These are phyloP conservation scores for Lucifuga dentata DNA, from an alignment of 2,113 vertebrate genomes.

Conservation along the genomic window DNA sequence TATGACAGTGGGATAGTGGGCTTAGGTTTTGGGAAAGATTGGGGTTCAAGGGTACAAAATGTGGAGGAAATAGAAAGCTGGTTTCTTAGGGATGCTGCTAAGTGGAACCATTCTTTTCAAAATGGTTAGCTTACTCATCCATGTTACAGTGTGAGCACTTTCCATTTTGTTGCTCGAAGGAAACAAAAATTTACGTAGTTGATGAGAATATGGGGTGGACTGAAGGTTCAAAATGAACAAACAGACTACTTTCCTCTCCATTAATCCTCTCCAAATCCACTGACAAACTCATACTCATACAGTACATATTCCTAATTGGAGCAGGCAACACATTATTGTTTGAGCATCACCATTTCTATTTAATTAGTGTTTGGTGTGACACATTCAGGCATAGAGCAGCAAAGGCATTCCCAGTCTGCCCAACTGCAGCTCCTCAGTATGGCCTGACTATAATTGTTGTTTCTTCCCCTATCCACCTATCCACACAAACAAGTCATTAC, in stretches of 20 bases:
- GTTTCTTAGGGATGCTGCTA: no score
- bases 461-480: constrained; percentile 8
- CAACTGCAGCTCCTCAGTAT: constrained; percentile 11
- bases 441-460: constrained; percentile 3
- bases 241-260: neutral
- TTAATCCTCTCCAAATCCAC: constrained; percentile 4
- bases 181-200: no score
- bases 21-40: no score
- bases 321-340: neutral
- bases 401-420: neutral
- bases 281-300: neutral
- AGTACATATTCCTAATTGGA: neutral
- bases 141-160: no score
- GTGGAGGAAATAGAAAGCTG: no score
- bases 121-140: no score
- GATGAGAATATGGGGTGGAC: no score
- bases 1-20: no score
- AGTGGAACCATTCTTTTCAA: no score
- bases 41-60: no score
- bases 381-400: neutral
- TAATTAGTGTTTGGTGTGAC: neutral
- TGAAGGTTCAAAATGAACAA: neutral
- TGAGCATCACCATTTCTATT: neutral
- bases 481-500: constrained; percentile 10
- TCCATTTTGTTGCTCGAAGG: no score